Evolutionary conservation across 2,888 invertebrate genomes (phyloP).

Genomic region (Teleogryllus oceanicus): DNA sequence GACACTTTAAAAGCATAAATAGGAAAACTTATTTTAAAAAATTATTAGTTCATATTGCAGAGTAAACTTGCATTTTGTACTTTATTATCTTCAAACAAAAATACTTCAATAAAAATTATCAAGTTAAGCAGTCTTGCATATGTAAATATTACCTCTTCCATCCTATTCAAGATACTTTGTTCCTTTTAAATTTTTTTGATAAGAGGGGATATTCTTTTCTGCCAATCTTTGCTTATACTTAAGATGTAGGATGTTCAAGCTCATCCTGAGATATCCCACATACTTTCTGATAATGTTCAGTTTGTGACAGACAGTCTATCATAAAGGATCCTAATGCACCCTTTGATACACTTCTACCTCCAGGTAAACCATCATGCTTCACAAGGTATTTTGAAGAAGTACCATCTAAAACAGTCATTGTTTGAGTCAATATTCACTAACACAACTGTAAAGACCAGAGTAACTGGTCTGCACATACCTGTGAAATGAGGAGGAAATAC

Average conservation of each 20-base stretch:
- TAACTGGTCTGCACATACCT: constrained; percentile 48
- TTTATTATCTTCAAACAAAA: background rate
- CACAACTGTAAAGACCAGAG: no score
- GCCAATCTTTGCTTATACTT: background rate
- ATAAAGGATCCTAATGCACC: constrained; percentile 73
- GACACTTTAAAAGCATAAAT: background rate
- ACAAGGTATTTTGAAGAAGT: constrained; percentile 52
- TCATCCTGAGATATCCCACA: constrained; percentile 57
- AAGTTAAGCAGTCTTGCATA: constrained; percentile 19
- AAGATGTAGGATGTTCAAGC: background rate
- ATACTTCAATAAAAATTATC: constrained; percentile 25
- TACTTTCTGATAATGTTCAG: constrained; percentile 65
- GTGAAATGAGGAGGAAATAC: constrained; percentile 79
- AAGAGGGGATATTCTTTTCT: background rate
- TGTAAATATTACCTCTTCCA: background rate
- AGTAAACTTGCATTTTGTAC: background rate
- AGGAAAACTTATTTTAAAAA: constrained; percentile 11
- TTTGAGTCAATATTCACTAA: background rate
- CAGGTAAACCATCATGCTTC: constrained; percentile 62
- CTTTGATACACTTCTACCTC: constrained; percentile 65
- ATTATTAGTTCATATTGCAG: background rate
- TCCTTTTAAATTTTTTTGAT: background rate
- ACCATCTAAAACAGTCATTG: constrained; percentile 24
- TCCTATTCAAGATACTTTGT: background rate
- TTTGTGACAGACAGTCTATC: constrained; percentile 64